Evolutionary conservation across 2,888 invertebrate species (phyloP).

Genomic region (Cynaeus angustus): DNA sequence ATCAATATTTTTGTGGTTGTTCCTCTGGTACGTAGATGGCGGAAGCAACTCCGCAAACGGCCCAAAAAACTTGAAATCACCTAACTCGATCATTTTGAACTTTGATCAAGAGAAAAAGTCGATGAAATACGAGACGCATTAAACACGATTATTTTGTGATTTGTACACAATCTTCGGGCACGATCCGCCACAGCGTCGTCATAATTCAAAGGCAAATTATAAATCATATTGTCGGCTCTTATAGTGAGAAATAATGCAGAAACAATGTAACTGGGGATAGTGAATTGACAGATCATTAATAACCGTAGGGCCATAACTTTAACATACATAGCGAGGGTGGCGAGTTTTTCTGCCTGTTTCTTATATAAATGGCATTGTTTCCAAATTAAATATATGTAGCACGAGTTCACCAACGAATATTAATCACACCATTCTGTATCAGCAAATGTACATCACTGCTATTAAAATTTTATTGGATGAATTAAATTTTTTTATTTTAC

Average conservation of each 20-base stretch:
- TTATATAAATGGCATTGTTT: slow-evolving; percentile 42
- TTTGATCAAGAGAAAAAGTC: not conserved
- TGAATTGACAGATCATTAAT: slow-evolving; percentile 67
- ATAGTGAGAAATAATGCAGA: slow-evolving; percentile 66
- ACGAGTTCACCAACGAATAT: not conserved
- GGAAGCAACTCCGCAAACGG: not conserved
- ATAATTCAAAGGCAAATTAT: slow-evolving; percentile 61
- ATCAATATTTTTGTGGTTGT: slow-evolving; percentile 23
- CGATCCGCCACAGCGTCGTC: slow-evolving; percentile 26
- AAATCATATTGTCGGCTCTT: slow-evolving; percentile 65
- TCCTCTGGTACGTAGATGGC: slow-evolving; percentile 24
- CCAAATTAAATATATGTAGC: slow-evolving; percentile 32
- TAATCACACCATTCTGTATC: slow-evolving; percentile 2
- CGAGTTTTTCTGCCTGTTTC: slow-evolving; percentile 43
- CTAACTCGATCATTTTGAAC: slow-evolving; percentile 1
- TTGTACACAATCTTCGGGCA: not conserved
- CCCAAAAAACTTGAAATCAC: not conserved
- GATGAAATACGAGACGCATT: not conserved
- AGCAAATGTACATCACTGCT: not conserved
- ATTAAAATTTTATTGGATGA: slow-evolving; percentile 13
- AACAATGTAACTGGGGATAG: slow-evolving; percentile 63
- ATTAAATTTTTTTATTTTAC: slow-evolving; percentile 23
- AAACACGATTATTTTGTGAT: slow-evolving; percentile 9
- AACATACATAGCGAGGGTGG: slow-evolving; percentile 51
- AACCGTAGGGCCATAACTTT: slow-evolving; percentile 56